Evolutionary conservation across 2,888 invertebrate species (phyloP).

Genomic region (Sisyra terminalis): DNA sequence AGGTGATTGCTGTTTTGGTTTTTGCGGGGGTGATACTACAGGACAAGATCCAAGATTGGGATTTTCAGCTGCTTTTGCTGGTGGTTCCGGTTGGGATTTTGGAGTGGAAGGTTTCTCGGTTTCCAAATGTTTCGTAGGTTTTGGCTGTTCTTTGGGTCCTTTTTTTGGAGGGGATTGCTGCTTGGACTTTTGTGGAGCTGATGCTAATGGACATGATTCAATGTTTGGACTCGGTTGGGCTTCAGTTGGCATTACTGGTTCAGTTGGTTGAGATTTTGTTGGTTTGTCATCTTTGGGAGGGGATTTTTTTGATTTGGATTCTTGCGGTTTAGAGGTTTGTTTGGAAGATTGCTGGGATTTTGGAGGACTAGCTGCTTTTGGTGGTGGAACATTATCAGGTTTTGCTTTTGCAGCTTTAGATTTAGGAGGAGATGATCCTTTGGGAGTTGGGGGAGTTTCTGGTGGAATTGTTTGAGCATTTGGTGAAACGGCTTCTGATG

Average conservation of each 20-base stretch:
- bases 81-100: not conserved
- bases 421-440: slow-evolving; percentile 3
- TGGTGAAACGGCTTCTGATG: slow-evolving; percentile 9
- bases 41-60: not conserved
- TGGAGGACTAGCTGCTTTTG: slow-evolving; percentile 5
- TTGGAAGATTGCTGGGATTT: slow-evolving; percentile 11
- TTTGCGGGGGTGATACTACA: not conserved
- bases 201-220: not conserved
- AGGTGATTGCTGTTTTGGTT: slow-evolving; percentile 9
- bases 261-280: not conserved
- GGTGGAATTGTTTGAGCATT: slow-evolving; percentile 13
- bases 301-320: slow-evolving; percentile 3
- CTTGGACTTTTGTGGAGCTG: slow-evolving; percentile 7
- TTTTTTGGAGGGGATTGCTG: slow-evolving; percentile 11
- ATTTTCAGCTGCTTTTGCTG: not conserved
- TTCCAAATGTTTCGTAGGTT: too few species aligned
- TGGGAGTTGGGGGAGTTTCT: slow-evolving; percentile 8
- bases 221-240: not conserved
- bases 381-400: slow-evolving; percentile 7
- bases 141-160: slow-evolving; percentile 10
- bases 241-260: not conserved
- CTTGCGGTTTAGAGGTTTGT: too few species aligned
- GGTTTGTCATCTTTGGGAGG: slow-evolving; percentile 9
- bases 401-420: slow-evolving; percentile 10
- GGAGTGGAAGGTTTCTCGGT: too few species aligned